phyloP scores from a whole-genome alignment of 2,113 vertebrate genomes.

The Columbina picui region DNA sequence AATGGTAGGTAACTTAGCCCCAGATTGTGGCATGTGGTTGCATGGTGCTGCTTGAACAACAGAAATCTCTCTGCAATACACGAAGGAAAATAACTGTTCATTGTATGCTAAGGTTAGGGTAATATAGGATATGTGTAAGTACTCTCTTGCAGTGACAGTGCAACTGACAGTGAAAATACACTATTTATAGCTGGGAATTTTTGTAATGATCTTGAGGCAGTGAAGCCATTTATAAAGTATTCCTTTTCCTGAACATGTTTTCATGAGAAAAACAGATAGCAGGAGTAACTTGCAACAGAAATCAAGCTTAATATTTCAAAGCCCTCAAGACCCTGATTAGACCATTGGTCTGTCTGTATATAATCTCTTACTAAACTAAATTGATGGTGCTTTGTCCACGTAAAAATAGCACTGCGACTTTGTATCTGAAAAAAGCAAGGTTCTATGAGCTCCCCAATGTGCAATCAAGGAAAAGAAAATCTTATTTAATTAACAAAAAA shows the following conservation, averaged over 20 bases:
- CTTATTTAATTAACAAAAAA: conserved; percentile 65
- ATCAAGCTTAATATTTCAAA: conserved; percentile 53
- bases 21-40: not conserved
- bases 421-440: conserved; percentile 22
- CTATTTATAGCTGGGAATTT: not conserved
- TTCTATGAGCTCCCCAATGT: not conserved
- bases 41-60: not conserved
- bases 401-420: conserved; percentile 42
- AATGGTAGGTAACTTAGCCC: not conserved
- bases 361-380: conserved; percentile 56
- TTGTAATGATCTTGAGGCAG: not conserved
- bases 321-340: conserved; percentile 18
- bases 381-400: conserved; percentile 29
- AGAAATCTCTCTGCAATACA: not conserved
- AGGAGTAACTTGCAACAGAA: conserved; percentile 42
- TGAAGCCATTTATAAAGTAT: conserved; percentile 1
- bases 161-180: not conserved
- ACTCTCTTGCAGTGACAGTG: not conserved
- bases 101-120: not conserved
- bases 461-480: conserved; percentile 5
- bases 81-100: not conserved
- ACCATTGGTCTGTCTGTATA: not conserved
- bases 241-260: conserved; percentile 8
- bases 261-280: not conserved
- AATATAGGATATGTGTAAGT: not conserved